Base-by-base conservation (phyloP, 2,797 vertebrate species). In the Notolabrus celidotus region DNA sequence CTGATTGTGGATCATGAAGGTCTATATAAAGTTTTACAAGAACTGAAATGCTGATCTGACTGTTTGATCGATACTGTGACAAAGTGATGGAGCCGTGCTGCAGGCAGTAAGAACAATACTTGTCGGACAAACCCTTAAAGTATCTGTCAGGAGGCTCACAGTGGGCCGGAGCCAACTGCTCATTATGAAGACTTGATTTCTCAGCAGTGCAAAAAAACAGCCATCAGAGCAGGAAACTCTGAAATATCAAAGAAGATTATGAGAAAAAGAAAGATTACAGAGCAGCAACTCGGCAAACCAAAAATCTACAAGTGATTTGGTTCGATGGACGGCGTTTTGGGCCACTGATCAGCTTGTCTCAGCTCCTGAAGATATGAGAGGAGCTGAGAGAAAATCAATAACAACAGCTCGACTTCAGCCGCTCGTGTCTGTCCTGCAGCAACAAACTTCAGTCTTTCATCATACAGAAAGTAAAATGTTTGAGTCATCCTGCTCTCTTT, bases 371-470 rank as follows among this genome's bases (percentile, higher is more conserved):
- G 54, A 22, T 14, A 47, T 8, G 11, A 7, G 22, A 14, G 16
- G n/a, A 0, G 23, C 29, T 7, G 25, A 34, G 50, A 36, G 45
- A 43, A 45, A 59, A 52, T 59, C 46, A 31, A 41, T 60, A 52
- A 45, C 29, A 45, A 45, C 51, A 47, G 46, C 11, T 25, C 38
- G 31, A 4, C 31, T 33, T 60, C 17, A 34, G 25, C n/a, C n/a
- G 31, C 10, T 31, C 10, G 17, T 10, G 27, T 59, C 42, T 7
- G 50, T 25, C 61, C 16, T 8, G 38, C 36, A 39, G 27, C 39
- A 3, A 41, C n/a, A 1, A 5, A 63, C 49, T 53, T 64, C 25
- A 17, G 22, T 62, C 34, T 14, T 22, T 34, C 3, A 16, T 23
- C 59, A 63, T 22, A 31, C 23, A 63, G 7, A 16, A 4, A 20